These are phyloP conservation scores for Alethe diademata DNA, from an alignment of 2,113 vertebrate species.

Conservation along the genomic window DNA sequence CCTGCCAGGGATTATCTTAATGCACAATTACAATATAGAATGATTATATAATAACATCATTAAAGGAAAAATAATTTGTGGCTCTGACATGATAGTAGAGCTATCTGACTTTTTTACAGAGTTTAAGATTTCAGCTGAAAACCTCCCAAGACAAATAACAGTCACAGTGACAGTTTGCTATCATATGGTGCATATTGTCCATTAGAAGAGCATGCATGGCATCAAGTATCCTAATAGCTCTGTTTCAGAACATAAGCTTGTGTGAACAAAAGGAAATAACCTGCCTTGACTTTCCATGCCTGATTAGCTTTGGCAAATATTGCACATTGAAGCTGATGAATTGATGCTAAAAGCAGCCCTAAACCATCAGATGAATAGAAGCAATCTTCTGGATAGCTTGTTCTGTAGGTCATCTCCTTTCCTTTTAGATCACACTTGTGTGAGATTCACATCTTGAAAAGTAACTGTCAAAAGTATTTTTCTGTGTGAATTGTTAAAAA, in stretches of 20 bases:
- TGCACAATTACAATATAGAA: background rate
- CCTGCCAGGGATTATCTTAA: background rate
- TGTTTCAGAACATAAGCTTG: background rate
- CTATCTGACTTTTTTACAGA: background rate
- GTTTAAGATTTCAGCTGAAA: background rate
- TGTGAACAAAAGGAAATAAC: background rate
- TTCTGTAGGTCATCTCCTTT: background rate
- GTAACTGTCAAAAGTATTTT: background rate
- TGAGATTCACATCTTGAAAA: background rate
- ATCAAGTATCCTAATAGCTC: background rate
- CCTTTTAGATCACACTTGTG: background rate
- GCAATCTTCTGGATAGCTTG: background rate
- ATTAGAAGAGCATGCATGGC: background rate
- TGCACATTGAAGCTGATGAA: background rate
- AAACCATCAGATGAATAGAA: background rate
- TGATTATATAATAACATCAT: background rate
- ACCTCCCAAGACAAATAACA: background rate
- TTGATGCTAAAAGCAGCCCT: background rate
- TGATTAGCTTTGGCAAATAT: slow-evolving; percentile 24
- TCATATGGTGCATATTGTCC: background rate
- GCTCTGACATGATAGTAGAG: background rate
- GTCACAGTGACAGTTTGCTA: background rate
- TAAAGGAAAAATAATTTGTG: background rate
- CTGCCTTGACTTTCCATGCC: background rate
- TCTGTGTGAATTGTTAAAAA: background rate